phyloP scores from a whole-genome alignment of 2,113 vertebrate species.

The Amia ocellicauda region DNA sequence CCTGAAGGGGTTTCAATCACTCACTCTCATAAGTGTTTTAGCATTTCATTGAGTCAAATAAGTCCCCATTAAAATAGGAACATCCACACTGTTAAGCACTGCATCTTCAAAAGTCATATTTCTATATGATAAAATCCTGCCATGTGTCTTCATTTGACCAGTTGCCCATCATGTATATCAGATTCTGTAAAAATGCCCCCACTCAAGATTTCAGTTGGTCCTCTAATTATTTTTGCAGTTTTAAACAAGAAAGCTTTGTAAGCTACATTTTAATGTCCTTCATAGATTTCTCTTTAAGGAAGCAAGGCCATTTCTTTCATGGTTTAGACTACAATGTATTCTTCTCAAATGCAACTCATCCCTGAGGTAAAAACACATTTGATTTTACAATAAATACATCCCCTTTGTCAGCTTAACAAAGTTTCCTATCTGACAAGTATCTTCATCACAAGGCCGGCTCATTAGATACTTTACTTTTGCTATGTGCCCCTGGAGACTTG shows the following conservation, averaged over 20 bases:
- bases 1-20: neutral
- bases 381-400: neutral
- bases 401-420: slow-evolving; percentile 1
- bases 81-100: slow-evolving; percentile 10
- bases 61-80: neutral
- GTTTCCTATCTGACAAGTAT: neutral
- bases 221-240: no score
- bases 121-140: neutral
- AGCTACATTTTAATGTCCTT: no score
- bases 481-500: neutral
- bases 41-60: neutral
- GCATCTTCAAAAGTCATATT: neutral
- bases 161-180: neutral
- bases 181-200: neutral
- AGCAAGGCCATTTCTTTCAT: neutral
- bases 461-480: neutral
- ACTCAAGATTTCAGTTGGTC: no score
- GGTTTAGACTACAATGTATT: neutral
- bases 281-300: no score
- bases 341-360: neutral
- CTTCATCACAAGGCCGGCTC: neutral
- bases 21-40: neutral
- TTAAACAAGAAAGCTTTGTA: no score
- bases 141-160: neutral
- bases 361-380: neutral